Evolutionary conservation across 2,113 vertebrate genomes (phyloP), one percentile per base, ranked within the genome.

Genomic region (Pipra filicauda): DNA sequence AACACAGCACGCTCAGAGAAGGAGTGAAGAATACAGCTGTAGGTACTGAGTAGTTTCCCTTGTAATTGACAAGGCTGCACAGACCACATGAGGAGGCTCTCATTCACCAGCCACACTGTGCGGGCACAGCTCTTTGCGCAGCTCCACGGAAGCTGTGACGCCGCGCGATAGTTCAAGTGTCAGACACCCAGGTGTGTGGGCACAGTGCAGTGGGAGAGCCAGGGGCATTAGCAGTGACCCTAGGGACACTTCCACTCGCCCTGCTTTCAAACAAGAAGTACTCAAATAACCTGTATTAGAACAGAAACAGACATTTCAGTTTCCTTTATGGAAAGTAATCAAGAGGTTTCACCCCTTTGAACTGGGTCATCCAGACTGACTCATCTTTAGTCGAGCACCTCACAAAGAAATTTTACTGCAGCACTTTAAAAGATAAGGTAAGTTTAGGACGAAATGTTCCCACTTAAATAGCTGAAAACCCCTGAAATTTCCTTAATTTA

Each of bases 91-190:
- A 62, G 46, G 30, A 80, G 55, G 31, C 33, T 65, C 22, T 27
- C 1, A 0, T 26, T n/a, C 7, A 37, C 11, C 8, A 5, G 1
- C 28, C n/a, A 46, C 72, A 16, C 30, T 6, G 28, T 20, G 59
- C 30, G 48, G 49, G 43, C 54, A 69, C 20, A 69, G 49, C 30
- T 44, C 13, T 35, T 70, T 9, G 18, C 39, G 39, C 33, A 55
- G 16, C 62, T 67, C 52, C 23, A 31, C 0, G 0, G 11, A 8
- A 27, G 46, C 22, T 48, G 8, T 22, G 28, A 90, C 3, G 4
- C 33, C 12, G 12, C 24, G 11, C 1, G 11, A 12, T 0, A 33
- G 19, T 5, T 64, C 62, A 44, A 26, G 2, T 41, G 43, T 26
- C 73, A 64, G 61, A 46, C 43, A 75, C 8, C 18, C 43, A 81